Evolutionary conservation across 2,113 vertebrate species (phyloP), one percentile per base, ranked within the genome.

Genomic region (Fregetta grallaria): DNA sequence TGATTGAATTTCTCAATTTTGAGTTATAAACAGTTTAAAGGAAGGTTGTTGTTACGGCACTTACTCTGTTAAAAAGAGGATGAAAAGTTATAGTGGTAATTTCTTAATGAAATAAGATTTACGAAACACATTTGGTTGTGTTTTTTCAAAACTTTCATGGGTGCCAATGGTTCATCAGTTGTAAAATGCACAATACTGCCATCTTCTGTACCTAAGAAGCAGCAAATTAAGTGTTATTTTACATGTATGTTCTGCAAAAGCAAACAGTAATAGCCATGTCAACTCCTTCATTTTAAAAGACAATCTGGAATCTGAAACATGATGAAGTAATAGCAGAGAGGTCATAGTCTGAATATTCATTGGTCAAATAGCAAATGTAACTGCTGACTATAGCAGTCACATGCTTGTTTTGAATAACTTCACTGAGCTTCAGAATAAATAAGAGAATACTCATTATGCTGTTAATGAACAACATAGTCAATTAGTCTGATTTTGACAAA

Each of bases 121-220:
- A 67, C 8, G 3, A 70, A 94, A 63, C 21, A 49, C 4, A 56
- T 68, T 40, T 82, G 30, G 13, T 30, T 34, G 27, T 16, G 4
- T 45, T 75, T 76, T 80, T 67, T 29, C 63, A 86, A 72, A 80
- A 61, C 42, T 50, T 75, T n/a, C 9, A 65, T 15, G 42, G 30
- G n/a, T 89, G 86, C 58, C 52, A 75, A 61, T 4, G 7, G 62
- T 16, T 65, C 49, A 50, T 42, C 71, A 53, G 34, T 20, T 66
- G 70, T 83, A 82, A 87, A 96, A 82, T 70, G 91, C 94, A 82
- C 95, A 95, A 95, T 66, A 91, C 92, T 96, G 97, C 96, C 97
- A 97, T 44, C 97, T 97, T 49, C 96, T 94, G 97, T 62, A 94
- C 2, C 40, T 49, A 77, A 77, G 22, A 29, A 87, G 90, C 52